Percentiles rank a stretch among this genome's conserved stretches.
phyloP scores from a whole-genome alignment of 37 sponge, comb jelly and placozoan genomes.

The Theonella swinhoei region DNA sequence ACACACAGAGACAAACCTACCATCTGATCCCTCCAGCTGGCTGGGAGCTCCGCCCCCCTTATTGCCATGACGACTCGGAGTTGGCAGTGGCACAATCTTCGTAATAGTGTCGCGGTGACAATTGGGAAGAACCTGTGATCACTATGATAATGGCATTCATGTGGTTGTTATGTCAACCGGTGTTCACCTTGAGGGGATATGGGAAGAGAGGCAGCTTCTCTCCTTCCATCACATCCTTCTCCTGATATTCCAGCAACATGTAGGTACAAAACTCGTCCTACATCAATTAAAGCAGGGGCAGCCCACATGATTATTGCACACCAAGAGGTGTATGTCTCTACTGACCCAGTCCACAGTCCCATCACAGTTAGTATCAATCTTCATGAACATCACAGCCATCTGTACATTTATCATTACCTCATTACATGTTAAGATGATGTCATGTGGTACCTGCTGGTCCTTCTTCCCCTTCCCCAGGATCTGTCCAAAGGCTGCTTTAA shows the following conservation, averaged over 20 bases:
- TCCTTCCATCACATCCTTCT: constrained; percentile 80
- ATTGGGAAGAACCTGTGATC: constrained; percentile 3
- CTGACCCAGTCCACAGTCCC: constrained; percentile 94
- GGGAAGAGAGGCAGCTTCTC: constrained; percentile 79
- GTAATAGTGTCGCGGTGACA: constrained; percentile 56
- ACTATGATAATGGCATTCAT: too few species aligned
- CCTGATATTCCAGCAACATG: constrained; percentile 94
- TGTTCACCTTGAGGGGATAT: constrained; percentile 53
- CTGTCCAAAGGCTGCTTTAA: constrained; percentile 70
- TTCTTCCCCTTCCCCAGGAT: constrained; percentile 74
- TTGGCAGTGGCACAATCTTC: constrained; percentile 50
- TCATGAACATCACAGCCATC: constrained; percentile 89
- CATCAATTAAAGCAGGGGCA: neutral
- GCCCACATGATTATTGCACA: neutral
- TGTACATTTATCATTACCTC: neutral
- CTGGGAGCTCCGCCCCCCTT: neutral
- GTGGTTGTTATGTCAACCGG: neutral
- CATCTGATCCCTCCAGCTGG: constrained; percentile 31
- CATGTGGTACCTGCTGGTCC: constrained; percentile 55
- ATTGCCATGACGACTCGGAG: neutral
- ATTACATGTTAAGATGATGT: neutral
- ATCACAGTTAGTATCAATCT: constrained; percentile 92
- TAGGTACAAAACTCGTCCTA: constrained; percentile 97
- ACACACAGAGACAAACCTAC: constrained; percentile 73
- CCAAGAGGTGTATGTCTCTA: neutral